Conservation (phyloP, 2,888 invertebrate genomes). For the Salticus scenicus region DNA sequence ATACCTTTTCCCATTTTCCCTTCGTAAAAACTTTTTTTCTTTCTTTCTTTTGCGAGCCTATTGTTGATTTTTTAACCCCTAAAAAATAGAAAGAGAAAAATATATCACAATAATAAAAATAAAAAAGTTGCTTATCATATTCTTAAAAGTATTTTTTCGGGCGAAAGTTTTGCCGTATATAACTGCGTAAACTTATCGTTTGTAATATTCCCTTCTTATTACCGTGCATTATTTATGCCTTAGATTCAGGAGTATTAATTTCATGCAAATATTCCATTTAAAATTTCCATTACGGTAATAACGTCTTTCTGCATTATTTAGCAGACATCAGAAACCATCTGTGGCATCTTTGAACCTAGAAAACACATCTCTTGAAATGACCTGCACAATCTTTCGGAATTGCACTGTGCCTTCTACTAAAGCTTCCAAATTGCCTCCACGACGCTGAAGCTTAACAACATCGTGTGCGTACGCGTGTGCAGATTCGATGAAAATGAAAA, state of each 20-base stretch:
- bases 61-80: too few relatives aligned
- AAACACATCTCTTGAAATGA: neutral
- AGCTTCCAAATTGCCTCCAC: neutral
- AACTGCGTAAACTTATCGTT: too few relatives aligned
- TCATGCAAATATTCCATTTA: neutral
- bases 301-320: neutral
- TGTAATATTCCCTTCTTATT: neutral
- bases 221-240: neutral
- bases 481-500: slow-evolving; percentile 55
- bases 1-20: too few relatives aligned
- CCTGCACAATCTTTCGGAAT: neutral
- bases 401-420: neutral
- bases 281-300: neutral
- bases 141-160: too few relatives aligned
- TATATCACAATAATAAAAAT: too few relatives aligned
- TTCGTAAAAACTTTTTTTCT: too few relatives aligned
- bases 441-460: neutral
- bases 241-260: neutral
- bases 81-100: too few relatives aligned
- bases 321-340: neutral
- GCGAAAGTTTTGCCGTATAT: too few relatives aligned
- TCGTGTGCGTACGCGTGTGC: neutral
- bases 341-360: neutral
- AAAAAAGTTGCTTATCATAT: too few relatives aligned
- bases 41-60: too few relatives aligned